Base-by-base conservation (phyloP, 2,888 invertebrate genomes). In the Drosophila diplacantha region DNA sequence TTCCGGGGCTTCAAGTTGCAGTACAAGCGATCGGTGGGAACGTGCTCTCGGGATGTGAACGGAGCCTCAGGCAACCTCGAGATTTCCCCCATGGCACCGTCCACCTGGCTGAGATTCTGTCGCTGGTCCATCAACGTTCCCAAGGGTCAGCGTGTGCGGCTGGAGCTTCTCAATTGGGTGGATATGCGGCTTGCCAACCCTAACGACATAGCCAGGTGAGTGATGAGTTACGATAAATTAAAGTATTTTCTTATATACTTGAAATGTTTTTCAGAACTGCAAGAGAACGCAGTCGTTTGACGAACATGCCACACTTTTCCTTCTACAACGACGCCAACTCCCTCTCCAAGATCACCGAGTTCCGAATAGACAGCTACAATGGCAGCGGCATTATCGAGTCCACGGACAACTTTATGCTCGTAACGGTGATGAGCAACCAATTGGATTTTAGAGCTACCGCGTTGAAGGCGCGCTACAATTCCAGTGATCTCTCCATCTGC, bases 111-210 rank as follows among this genome's bases (percentile, higher is more conserved):
- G 6, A 49, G 50, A 54, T 86, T 88, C 38, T 96, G 95, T 77
- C 86, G 87, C 8, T 95, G 95, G 95, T 87, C 69, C n/a, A 92
- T 94, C n/a, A 89, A 84, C 5, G 93, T 92, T 1, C 92, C 92
- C 0, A 87, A 88, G 76, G 93, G 93, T 0, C 90, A 91, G 67
- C 90, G 91, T 54, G 90, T 95, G 9, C 90, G 90, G 18, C 77
- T 94, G 0, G 90, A 91, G 49, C 87, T 94, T 52, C 71, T 90
- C 0, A 92, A 93, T 83, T 84, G 93, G 49, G 91, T 37, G 5
- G 64, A 62, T 0, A 26, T 63, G 3, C 16, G 49, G 2, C 5
- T 18, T 22, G 4, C 14, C 1, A 37, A 0, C 6, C 16, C 35
- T 2, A 66, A 38, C 5, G 9, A 18, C 2, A 34, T 22, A 1